Base-by-base conservation (phyloP, 1,140 invertebrate genomes). In the Dolichoris vasculosae region DNA sequence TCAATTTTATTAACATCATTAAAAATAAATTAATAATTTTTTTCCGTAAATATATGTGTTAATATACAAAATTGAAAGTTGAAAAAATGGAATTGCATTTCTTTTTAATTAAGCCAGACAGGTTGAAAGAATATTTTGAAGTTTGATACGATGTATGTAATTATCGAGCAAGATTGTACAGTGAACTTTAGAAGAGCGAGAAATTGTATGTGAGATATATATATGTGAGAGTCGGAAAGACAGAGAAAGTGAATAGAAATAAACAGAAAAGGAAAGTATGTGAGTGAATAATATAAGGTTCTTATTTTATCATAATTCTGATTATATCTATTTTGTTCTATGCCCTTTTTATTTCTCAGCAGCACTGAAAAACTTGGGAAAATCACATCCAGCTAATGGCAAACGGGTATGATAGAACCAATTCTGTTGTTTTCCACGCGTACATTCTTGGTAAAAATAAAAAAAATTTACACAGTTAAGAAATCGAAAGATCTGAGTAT, bases 341-440 rank as follows among this genome's bases (percentile, higher is more conserved):
- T 59, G 17, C 89, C 81, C 87, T 89, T n/a, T 87, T 89, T 55
- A 55, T 46, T 48, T 48, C n/a, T 9, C 88, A 87, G 88, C 51
- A 48, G 64, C 83, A 38, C 88, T 89, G 87, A 90, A 91, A 92
- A 92, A 91, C 89, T 87, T 92, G 87, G 80, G 91, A 93, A 93
- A 91, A 92, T 92, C 92, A 91, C 89, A 91, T 91, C 88, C 88
- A 92, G 91, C 88, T 90, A 92, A 91, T 89, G 86, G 89, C 87
- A 90, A 91, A 89, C 89, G 88, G 84, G 89, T 87, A 90, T 89
- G 90, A 92, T 90, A 91, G 89, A 88, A 87, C 88, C 89, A 90
- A 89, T 87, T 88, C 83, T 88, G 87, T 86, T 89, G 86, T 86
- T n/a, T 87, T 89, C 46, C n/a, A 32, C 43, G 48, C 46, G 63